Percentiles rank a stretch among this genome's conserved stretches.
Conservation (phyloP, 2,113 vertebrate species). For the Proterorhinus semilunaris region DNA sequence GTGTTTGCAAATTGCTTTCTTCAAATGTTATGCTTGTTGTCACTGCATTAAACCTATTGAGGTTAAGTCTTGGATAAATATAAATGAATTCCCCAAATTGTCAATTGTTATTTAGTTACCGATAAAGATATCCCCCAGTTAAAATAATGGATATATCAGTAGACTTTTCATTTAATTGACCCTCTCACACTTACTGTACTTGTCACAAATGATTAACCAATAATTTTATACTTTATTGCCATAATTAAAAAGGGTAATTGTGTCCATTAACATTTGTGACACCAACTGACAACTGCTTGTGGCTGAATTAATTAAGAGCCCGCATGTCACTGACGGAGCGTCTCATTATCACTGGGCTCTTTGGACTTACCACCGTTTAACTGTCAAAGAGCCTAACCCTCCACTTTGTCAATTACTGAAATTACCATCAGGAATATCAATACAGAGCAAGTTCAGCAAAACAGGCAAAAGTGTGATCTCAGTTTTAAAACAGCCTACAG, state of each 20-base stretch:
- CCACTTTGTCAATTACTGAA: neutral
- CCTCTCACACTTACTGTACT: conserved; percentile 40
- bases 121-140: no score
- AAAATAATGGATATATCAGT: conserved; percentile 18
- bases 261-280: conserved; percentile 37
- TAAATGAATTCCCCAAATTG: no score
- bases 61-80: no score
- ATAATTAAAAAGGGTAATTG: conserved; percentile 32
- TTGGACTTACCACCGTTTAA: conserved; percentile 49
- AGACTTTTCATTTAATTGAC: conserved; percentile 23
- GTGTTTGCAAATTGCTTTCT: no score
- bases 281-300: conserved; percentile 53
- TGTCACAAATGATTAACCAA: conserved; percentile 51
- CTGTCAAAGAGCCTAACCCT: neutral
- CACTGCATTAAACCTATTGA: no score
- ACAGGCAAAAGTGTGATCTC: neutral
- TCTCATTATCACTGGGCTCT: conserved; percentile 43
- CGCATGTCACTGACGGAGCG: conserved; percentile 41
- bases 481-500: neutral
- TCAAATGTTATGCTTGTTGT: no score
- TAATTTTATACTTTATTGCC: conserved; percentile 12
- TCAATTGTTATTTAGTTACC: no score
- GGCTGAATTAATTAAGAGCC: conserved; percentile 57
- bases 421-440: neutral
- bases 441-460: neutral